Evolutionary conservation across 2,797 vertebrate species (phyloP).

Genomic region (Clarias platycephalus): DNA sequence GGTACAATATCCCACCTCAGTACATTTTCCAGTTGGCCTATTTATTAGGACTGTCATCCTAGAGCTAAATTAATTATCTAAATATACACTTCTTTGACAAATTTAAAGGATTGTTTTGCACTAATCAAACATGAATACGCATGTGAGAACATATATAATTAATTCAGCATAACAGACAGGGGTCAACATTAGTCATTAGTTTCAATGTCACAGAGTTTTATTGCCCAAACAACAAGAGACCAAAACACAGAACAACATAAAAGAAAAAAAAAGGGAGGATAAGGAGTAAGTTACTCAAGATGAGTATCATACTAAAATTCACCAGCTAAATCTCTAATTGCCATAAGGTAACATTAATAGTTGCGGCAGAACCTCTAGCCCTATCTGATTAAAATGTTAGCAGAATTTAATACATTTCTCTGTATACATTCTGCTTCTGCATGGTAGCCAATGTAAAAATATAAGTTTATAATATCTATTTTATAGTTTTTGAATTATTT

Average conservation of each 20-base stretch:
- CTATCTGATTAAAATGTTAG: slow-evolving; percentile 74
- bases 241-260: slow-evolving; percentile 20
- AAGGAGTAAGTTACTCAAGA: neutral
- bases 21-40: slow-evolving; percentile 36
- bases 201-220: neutral
- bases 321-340: slow-evolving; percentile 67
- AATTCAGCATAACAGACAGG: neutral
- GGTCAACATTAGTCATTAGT: neutral
- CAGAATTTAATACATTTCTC: slow-evolving; percentile 72
- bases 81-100: slow-evolving; percentile 13
- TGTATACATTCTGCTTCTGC: slow-evolving; percentile 29
- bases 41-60: slow-evolving; percentile 27
- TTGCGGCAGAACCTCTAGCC: slow-evolving; percentile 60
- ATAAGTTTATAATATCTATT: neutral
- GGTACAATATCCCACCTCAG: slow-evolving; percentile 41
- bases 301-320: slow-evolving; percentile 39
- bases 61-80: slow-evolving; percentile 36
- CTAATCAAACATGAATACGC: slow-evolving; percentile 20
- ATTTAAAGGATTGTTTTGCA: slow-evolving; percentile 12
- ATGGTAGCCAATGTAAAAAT: neutral
- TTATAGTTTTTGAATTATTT: neutral
- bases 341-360: slow-evolving; percentile 45
- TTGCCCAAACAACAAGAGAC: slow-evolving; percentile 7
- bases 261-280: neutral
- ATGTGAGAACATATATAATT: slow-evolving; percentile 1